Conservation (phyloP, 2,888 invertebrate species). For the Drosophila parthenogenetica region DNA sequence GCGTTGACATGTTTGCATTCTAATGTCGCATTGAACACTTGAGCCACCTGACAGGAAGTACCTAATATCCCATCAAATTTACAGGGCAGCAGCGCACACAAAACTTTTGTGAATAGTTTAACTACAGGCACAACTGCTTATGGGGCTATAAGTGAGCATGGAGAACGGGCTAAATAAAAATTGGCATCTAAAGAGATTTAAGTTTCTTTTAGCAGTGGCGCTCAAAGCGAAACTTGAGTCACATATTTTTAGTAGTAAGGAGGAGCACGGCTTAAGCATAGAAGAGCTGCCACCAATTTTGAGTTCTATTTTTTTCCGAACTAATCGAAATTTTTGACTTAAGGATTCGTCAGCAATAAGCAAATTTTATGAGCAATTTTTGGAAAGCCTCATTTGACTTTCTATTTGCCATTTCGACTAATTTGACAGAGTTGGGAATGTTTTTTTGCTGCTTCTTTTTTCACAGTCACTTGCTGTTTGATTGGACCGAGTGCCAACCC, state of each 20-base stretch:
- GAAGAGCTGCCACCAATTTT: slow-evolving; percentile 15
- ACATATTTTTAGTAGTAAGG: too few relatives aligned
- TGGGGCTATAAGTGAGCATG: neutral
- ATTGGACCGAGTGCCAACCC: slow-evolving; percentile 59
- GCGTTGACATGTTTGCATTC: slow-evolving; percentile 12
- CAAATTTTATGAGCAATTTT: slow-evolving; percentile 61
- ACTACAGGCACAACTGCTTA: slow-evolving; percentile 1
- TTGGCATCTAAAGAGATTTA: too few relatives aligned
- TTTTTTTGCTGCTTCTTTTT: slow-evolving; percentile 1
- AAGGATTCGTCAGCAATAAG: slow-evolving; percentile 45
- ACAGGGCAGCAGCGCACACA: neutral
- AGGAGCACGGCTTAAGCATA: too few relatives aligned
- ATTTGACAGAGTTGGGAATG: slow-evolving; percentile 58
- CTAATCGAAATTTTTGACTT: slow-evolving; percentile 3
- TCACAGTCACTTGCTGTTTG: neutral
- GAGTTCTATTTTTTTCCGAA: neutral
- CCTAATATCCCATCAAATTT: slow-evolving; percentile 28
- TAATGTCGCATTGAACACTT: slow-evolving; percentile 37
- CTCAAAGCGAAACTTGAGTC: too few relatives aligned
- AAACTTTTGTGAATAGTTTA: slow-evolving; percentile 6
- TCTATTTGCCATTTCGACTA: slow-evolving; percentile 64
- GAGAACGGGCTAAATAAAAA: neutral
- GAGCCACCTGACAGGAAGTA: slow-evolving; percentile 37
- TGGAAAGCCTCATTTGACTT: slow-evolving; percentile 52
- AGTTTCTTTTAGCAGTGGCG: too few relatives aligned